These are phyloP conservation scores for Phengaris arion DNA, from an alignment of 2,888 invertebrate genomes.

Conservation along the genomic window DNA sequence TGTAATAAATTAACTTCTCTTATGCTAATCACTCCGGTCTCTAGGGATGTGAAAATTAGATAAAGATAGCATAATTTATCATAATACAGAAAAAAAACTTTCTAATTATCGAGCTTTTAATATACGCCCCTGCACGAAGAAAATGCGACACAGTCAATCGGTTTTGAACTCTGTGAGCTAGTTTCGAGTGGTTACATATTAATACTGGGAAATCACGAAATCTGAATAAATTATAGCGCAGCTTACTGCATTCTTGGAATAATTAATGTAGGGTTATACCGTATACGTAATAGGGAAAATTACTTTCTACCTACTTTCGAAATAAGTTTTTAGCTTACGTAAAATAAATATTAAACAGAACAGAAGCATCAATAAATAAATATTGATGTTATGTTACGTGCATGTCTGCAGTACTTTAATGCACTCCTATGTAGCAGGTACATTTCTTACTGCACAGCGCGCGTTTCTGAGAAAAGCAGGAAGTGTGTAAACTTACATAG, in stretches of 20 bases:
- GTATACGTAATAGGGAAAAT: neutral
- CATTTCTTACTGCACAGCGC: too few species aligned
- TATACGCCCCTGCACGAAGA: neutral
- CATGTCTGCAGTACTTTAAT: too few species aligned
- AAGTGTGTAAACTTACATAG: too few species aligned
- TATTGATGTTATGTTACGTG: too few species aligned
- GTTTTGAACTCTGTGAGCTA: neutral
- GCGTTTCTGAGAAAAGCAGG: too few species aligned
- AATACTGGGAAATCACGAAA: neutral
- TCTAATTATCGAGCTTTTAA: conserved; percentile 9
- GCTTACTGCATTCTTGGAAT: conserved; percentile 11
- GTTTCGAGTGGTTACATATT: neutral
- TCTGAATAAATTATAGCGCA: conserved; percentile 11
- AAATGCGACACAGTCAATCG: neutral
- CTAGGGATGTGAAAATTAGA: conserved; percentile 22
- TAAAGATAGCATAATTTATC: conserved; percentile 25
- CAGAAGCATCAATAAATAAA: too few species aligned
- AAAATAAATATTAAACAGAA: neutral
- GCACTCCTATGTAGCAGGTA: too few species aligned
- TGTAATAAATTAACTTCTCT: neutral
- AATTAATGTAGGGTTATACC: neutral
- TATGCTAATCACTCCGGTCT: neutral
- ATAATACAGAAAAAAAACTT: conserved; percentile 23
- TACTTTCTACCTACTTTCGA: conserved; percentile 9
- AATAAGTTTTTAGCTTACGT: conserved; percentile 1